phyloP scores from a whole-genome alignment of 53 echinoderm and acorn worm species.

The Zoroaster sp. region DNA sequence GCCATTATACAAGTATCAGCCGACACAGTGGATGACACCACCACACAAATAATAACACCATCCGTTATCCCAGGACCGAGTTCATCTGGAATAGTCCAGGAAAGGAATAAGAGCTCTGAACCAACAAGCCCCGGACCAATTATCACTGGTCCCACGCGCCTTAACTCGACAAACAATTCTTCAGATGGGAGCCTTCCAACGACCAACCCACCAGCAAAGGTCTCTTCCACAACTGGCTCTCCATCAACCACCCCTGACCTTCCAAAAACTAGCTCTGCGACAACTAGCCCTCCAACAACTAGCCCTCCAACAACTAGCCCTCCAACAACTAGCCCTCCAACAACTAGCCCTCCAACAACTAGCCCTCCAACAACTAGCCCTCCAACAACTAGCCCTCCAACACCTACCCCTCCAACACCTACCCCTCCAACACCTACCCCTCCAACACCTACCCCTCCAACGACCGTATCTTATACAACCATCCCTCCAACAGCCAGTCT shows the following conservation, averaged over 20 bases:
- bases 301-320: not conserved
- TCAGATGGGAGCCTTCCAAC: not conserved
- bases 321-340: not conserved
- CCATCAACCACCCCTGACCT: not conserved
- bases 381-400: too few relatives aligned
- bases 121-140: not conserved
- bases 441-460: not conserved
- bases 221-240: not conserved
- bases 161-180: not conserved
- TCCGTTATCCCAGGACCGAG: not conserved
- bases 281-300: not conserved
- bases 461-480: not conserved
- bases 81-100: not conserved
- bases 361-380: not conserved
- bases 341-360: not conserved
- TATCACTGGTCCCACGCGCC: not conserved
- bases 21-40: not conserved
- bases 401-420: not conserved
- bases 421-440: not conserved
- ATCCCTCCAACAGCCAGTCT: not conserved
- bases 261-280: not conserved
- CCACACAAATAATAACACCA: not conserved
- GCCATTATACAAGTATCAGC: not conserved
- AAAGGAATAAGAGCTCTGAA: not conserved
- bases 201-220: not conserved